Evolutionary conservation across 1,140 invertebrate species (phyloP), one percentile per base, ranked within the genome.

Genomic region (Lethrus apterus): DNA sequence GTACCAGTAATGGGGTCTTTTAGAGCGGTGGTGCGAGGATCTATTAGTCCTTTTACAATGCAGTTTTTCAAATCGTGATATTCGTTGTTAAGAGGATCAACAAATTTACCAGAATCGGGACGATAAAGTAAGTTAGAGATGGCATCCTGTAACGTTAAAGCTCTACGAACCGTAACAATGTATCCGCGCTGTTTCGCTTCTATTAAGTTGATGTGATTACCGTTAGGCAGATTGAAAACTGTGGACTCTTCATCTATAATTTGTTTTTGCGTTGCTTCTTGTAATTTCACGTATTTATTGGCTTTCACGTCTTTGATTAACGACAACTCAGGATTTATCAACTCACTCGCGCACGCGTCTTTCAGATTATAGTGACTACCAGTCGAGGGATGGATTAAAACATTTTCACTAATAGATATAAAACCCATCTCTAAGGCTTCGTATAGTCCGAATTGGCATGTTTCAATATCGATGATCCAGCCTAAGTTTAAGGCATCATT

Each of bases 381-480:
- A 11, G 77, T 86, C 1, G 81, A 77, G 1, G 93, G 92, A 66
- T 95, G 86, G 7, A 86, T 70, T 59, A 96, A 86, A 50, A 79
- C 74, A 10, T 81, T 77, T 33, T 81, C 79, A 17, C 77, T 67
- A 2, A 74, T 62, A 53, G 90, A 79, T 62, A 89, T 92, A 52
- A 93, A 75, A 46, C 86, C 84, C 78, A 90, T 86, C 32, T 79
- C 70, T 23, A 96, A 65, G 8, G 84, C 78, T 62, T 95, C 88
- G 54, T 92, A 85, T 2, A 97, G 65, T 23, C 81, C 80, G 59
- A 89, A 88, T 38, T 81, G 79, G 15, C 81, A 79, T 43, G 77
- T 83, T 70, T 92, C 88, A 51, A 90, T 89, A 60, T 92, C 88
- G 10, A 91, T 74, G 54, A 93, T 86, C 20, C 87, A 72, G 10